phyloP scores from a whole-genome alignment of 2,888 invertebrate genomes.

The Rugalucina vietnamica region DNA sequence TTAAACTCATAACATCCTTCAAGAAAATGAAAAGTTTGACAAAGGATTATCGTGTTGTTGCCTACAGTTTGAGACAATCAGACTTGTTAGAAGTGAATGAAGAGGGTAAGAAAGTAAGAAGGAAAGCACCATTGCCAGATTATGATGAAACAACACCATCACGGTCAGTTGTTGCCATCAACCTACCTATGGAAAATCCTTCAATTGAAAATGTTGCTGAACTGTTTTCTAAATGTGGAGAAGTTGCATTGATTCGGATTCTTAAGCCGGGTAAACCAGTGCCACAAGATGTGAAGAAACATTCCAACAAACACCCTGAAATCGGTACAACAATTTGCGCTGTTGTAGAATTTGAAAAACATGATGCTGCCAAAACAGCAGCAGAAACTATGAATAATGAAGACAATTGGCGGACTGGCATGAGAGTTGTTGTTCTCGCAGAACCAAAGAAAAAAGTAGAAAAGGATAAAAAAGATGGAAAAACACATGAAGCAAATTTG shows the following conservation, averaged over 20 bases:
- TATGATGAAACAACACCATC: conserved; percentile 97
- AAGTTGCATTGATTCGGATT: conserved; percentile 94
- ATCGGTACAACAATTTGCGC: conserved; percentile 93
- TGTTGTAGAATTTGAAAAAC: conserved; percentile 94
- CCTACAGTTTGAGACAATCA: conserved; percentile 91
- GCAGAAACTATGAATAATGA: conserved; percentile 85
- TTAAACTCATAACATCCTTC: conserved; percentile 97
- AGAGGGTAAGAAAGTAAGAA: conserved; percentile 94
- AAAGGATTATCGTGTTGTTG: conserved; percentile 96
- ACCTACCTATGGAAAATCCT: conserved; percentile 93
- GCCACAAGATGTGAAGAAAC: conserved; percentile 95
- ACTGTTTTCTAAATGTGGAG: conserved; percentile 94
- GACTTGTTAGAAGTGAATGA: conserved; percentile 94
- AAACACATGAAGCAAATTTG: conserved; percentile 61
- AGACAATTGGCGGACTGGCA: conserved; percentile 82
- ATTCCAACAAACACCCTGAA: conserved; percentile 95
- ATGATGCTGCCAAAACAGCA: conserved; percentile 93
- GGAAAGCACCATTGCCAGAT: conserved; percentile 93
- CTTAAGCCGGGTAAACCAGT: conserved; percentile 94
- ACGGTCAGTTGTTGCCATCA: conserved; percentile 94
- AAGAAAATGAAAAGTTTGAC: conserved; percentile 97
- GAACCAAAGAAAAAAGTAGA: conserved; percentile 74
- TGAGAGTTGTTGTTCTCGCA: conserved; percentile 82
- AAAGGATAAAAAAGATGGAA: conserved; percentile 69
- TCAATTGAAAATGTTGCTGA: conserved; percentile 96